Conservation (phyloP, 92 coral and sea anemone genomes). For the Siderastrea radians region DNA sequence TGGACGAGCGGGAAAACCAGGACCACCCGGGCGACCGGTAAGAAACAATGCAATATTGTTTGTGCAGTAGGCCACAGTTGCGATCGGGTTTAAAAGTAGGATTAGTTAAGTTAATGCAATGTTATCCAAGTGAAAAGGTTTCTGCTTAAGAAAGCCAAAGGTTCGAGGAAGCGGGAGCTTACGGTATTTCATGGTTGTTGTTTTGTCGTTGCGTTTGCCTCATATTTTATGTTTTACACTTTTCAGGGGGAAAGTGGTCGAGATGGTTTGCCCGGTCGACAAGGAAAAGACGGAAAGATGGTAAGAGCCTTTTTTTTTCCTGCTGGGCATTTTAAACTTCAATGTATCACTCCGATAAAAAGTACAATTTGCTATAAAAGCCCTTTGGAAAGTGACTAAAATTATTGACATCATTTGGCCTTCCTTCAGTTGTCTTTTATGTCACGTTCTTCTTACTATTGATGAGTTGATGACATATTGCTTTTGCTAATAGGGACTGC, state of each 20-base stretch:
- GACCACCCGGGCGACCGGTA: conserved; percentile 46
- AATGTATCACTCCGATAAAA: too few species aligned
- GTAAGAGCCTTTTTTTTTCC: neutral
- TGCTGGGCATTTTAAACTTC: neutral
- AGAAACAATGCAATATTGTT: neutral
- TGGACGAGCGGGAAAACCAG: conserved; percentile 39
- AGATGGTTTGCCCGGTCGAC: conserved; percentile 25
- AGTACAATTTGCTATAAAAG: too few species aligned
- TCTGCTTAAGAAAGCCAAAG: too few species aligned
- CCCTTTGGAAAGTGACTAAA: too few species aligned
- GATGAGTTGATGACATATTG: neutral
- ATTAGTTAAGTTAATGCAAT: too few species aligned
- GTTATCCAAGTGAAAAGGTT: too few species aligned
- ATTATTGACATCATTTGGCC: too few species aligned
- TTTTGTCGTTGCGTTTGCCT: neutral
- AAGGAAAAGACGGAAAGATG: conserved; percentile 23
- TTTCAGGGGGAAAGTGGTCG: conserved; percentile 13
- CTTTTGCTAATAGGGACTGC: conserved; percentile 22
- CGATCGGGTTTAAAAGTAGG: too few species aligned
- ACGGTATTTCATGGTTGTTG: neutral
- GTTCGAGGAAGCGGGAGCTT: too few species aligned
- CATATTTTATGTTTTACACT: neutral
- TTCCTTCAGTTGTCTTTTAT: too few species aligned
- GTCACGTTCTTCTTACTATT: too few species aligned
- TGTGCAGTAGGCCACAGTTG: too few species aligned